A percentile compares a stretch with the other conserved stretches of the same genome.
Evolutionary conservation across 2,113 vertebrate genomes (phyloP).

Genomic region (Takifugu bimaculatus): DNA sequence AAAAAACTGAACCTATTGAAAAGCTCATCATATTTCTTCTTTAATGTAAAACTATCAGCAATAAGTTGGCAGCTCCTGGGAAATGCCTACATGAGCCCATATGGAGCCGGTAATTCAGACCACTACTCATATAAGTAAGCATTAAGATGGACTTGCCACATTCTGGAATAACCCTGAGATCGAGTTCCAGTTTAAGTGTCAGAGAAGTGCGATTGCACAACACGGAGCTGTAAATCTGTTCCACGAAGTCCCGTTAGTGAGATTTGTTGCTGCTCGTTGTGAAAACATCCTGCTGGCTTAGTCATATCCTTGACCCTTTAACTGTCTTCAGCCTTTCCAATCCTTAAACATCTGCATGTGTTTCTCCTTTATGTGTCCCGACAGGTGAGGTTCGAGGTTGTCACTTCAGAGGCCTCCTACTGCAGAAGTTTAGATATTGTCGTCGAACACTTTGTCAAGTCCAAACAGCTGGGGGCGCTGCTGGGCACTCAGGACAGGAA

Average conservation of each 20-base stretch:
- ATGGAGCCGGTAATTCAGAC: too few species aligned
- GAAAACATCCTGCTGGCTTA: constrained; percentile 14
- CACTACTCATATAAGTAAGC: neutral
- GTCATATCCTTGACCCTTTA: constrained; percentile 8
- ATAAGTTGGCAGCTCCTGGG: neutral
- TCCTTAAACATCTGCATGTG: neutral
- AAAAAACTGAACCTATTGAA: too few species aligned
- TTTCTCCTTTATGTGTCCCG: neutral
- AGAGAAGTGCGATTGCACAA: neutral
- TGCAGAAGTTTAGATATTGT: constrained; percentile 90
- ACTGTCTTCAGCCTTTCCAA: neutral
- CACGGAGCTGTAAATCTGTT: neutral
- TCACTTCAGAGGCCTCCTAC: constrained; percentile 94
- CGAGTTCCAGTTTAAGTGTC: neutral
- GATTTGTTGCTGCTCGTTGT: constrained; percentile 21
- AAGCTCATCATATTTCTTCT: too few species aligned
- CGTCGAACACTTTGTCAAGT: constrained; percentile 89
- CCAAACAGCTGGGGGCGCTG: constrained; percentile 73
- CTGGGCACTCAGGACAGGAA: constrained; percentile 86
- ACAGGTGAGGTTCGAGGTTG: constrained; percentile 93
- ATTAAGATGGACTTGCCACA: constrained; percentile 15
- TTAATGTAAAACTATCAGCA: too few species aligned
- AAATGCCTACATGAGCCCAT: constrained; percentile 16
- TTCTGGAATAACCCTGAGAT: neutral
- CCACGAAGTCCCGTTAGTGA: neutral